Percentiles rank a stretch among this genome's conserved stretches.
Conservation (phyloP, 1,140 invertebrate genomes). For the Drosophila equinoxialis region DNA sequence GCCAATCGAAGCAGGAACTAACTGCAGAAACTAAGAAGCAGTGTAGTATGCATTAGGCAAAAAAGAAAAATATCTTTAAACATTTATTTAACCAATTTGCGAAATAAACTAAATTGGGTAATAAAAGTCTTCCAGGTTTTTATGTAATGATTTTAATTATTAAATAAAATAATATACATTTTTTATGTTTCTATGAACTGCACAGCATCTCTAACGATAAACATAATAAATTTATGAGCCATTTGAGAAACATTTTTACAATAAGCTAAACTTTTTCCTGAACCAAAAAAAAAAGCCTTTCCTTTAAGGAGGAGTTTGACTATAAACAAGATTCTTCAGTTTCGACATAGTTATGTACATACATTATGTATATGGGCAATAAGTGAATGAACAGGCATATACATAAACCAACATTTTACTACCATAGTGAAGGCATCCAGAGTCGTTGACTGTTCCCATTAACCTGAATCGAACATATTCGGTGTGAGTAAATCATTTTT, state of each 20-base stretch:
- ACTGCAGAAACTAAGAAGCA: too few species aligned
- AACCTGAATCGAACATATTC: neutral
- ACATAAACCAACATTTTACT: neutral
- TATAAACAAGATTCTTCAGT: neutral
- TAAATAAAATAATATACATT: slow-evolving; percentile 1
- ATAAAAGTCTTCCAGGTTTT: neutral
- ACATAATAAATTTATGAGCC: neutral
- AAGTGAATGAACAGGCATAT: neutral
- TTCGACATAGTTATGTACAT: neutral
- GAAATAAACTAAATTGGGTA: neutral
- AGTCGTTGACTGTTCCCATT: neutral
- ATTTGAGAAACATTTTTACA: slow-evolving; percentile 1
- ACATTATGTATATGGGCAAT: neutral
- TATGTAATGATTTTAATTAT: neutral
- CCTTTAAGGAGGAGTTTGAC: neutral
- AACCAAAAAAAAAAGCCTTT: neutral
- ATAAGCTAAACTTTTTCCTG: neutral
- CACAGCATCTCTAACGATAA: neutral
- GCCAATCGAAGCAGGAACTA: too few species aligned
- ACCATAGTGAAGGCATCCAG: neutral
- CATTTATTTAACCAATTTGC: neutral
- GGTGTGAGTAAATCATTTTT: neutral
- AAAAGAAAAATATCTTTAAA: too few species aligned
- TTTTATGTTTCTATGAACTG: neutral
- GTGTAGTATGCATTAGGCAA: too few species aligned